These are phyloP conservation scores for Plutomurus gul DNA, from an alignment of 1,140 invertebrate genomes.

Conservation along the genomic window DNA sequence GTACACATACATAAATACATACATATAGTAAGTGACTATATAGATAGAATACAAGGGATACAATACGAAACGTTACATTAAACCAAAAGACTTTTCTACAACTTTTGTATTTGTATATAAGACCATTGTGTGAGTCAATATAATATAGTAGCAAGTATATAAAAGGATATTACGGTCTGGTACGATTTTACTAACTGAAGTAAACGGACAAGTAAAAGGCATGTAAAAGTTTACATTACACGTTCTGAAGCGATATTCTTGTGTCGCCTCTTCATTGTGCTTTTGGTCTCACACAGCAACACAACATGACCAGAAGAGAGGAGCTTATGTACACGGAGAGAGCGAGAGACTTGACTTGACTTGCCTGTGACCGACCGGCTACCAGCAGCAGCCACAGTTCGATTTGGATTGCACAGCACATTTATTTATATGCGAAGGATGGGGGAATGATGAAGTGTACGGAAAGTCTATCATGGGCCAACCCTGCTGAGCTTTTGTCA, in stretches of 20 bases:
- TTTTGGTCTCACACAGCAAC: background rate
- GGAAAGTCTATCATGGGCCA: conserved; percentile 38
- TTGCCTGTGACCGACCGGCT: background rate
- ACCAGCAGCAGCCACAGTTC: background rate
- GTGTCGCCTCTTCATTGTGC: background rate
- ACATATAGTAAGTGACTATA: no score
- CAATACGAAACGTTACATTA: no score
- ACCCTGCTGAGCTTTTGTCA: conserved; percentile 41
- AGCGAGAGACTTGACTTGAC: background rate
- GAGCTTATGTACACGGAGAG: no score
- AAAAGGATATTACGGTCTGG: background rate
- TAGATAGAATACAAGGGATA: no score
- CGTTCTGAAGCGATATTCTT: background rate
- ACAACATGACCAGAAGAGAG: background rate
- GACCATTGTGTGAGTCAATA: no score
- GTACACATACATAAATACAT: no score
- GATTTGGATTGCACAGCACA: background rate
- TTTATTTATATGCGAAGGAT: conserved; percentile 15
- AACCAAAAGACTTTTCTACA: no score
- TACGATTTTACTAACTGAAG: background rate
- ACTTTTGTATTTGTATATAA: no score
- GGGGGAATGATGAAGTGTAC: conserved; percentile 16
- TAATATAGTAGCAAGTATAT: background rate
- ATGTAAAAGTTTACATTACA: conserved; percentile 23
- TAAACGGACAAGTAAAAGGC: background rate